Percentiles rank a stretch among this genome's conserved stretches.
Evolutionary conservation across 2,888 invertebrate genomes (phyloP).

Genomic region (Orthosia gracilis): DNA sequence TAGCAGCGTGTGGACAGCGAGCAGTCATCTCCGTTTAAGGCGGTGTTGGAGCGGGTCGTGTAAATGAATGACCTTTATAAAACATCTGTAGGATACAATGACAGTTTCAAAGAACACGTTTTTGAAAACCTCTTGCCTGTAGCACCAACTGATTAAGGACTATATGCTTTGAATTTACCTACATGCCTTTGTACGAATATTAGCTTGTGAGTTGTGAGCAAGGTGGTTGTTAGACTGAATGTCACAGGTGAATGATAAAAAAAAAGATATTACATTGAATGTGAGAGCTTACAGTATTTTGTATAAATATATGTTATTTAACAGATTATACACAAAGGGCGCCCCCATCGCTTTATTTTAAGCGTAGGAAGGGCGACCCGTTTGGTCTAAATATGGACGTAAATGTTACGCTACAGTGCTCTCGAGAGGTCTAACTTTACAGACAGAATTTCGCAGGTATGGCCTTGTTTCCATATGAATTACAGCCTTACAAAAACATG

Average conservation of each 20-base stretch:
- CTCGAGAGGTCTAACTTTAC: slow-evolving; percentile 18
- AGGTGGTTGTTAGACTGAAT: neutral
- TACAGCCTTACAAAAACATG: slow-evolving; percentile 9
- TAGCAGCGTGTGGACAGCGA: no score
- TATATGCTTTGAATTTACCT: neutral
- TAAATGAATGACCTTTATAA: no score
- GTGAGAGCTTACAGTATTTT: neutral
- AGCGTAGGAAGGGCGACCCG: slow-evolving; percentile 49
- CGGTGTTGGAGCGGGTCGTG: no score
- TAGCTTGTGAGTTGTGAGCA: neutral
- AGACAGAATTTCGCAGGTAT: slow-evolving; percentile 25
- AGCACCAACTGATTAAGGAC: neutral
- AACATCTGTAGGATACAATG: neutral
- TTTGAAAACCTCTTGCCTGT: neutral
- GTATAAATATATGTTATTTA: slow-evolving; percentile 4
- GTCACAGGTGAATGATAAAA: neutral
- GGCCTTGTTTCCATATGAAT: slow-evolving; percentile 19
- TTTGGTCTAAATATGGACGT: slow-evolving; percentile 49
- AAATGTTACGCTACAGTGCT: slow-evolving; percentile 29
- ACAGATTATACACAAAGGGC: slow-evolving; percentile 26
- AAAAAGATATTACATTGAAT: neutral
- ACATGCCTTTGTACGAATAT: neutral
- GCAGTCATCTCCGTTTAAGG: no score
- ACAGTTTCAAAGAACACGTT: neutral
- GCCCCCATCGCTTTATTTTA: slow-evolving; percentile 40